phyloP scores from a whole-genome alignment of 2,113 vertebrate species.

The Lamprotornis superbus region DNA sequence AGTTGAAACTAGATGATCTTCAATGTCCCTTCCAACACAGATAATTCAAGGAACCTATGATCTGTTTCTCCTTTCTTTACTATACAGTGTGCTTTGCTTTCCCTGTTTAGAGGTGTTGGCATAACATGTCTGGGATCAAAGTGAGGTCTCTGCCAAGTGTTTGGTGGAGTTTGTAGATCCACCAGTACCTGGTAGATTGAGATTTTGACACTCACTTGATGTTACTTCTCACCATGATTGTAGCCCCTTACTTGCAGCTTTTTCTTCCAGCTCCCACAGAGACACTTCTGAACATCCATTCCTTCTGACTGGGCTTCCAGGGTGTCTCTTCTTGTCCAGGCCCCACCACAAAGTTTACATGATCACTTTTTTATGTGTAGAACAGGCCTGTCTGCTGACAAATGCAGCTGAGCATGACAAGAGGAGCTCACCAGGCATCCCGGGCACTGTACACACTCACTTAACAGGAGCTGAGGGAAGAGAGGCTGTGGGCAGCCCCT shows the following conservation, averaged over 20 bases:
- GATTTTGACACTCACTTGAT: not conserved
- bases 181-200: not conserved
- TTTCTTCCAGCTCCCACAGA: not conserved
- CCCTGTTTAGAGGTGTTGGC: not conserved
- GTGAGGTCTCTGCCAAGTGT: not conserved
- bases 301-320: not conserved
- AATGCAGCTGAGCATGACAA: not conserved
- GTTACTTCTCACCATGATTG: not conserved
- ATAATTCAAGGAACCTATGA: not conserved
- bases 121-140: not conserved
- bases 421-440: not conserved
- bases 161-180: not conserved
- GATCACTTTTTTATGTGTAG: not conserved
- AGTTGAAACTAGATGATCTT: not conserved
- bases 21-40: not conserved
- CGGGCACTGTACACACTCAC: not conserved
- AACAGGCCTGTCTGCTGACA: rapidly evolving
- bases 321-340: not conserved
- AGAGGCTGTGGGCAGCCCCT: not conserved
- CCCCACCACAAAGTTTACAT: not conserved
- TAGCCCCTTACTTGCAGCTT: not conserved
- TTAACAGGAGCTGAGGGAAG: not conserved
- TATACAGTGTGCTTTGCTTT: not conserved
- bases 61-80: not conserved
- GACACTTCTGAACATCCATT: not conserved